These are phyloP conservation scores for Epizoanthus scotinus DNA, from an alignment of 92 coral and sea anemone species.

Conservation along the genomic window DNA sequence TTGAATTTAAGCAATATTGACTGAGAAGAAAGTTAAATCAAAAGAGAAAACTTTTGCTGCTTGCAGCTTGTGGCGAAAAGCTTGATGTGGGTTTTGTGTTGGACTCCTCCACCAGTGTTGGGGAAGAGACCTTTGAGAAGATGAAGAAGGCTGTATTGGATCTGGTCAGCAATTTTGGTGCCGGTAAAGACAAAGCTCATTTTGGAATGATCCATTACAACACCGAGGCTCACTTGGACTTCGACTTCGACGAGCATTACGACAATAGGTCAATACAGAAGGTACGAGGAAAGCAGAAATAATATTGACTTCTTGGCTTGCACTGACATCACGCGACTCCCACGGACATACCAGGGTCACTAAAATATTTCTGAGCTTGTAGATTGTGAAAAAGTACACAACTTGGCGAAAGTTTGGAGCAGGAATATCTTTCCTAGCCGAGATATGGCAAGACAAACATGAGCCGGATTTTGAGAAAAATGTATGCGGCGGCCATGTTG, in stretches of 20 bases:
- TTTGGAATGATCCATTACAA: constrained; percentile 17
- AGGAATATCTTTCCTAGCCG: too few species aligned
- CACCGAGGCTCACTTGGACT: constrained; percentile 18
- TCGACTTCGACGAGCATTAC: background rate
- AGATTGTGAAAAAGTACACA: too few species aligned
- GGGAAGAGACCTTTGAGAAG: background rate
- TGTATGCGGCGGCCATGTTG: too few species aligned
- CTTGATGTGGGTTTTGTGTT: constrained; percentile 17
- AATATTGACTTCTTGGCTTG: too few species aligned
- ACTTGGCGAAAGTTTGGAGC: too few species aligned
- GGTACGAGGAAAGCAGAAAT: background rate
- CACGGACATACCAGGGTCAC: too few species aligned
- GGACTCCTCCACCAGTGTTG: constrained; percentile 23
- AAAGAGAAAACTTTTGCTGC: background rate
- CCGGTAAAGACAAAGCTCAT: background rate
- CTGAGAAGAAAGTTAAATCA: too few species aligned
- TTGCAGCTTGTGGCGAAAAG: constrained; percentile 23
- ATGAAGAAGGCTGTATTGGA: background rate
- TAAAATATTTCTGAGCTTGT: too few species aligned
- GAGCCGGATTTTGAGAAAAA: too few species aligned
- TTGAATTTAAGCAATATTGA: too few species aligned
- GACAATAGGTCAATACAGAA: background rate
- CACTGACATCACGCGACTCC: too few species aligned
- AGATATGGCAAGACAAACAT: too few species aligned
- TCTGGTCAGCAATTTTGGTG: background rate